Base-by-base conservation (phyloP, 1,140 invertebrate species). In the Babylonia areolata region DNA sequence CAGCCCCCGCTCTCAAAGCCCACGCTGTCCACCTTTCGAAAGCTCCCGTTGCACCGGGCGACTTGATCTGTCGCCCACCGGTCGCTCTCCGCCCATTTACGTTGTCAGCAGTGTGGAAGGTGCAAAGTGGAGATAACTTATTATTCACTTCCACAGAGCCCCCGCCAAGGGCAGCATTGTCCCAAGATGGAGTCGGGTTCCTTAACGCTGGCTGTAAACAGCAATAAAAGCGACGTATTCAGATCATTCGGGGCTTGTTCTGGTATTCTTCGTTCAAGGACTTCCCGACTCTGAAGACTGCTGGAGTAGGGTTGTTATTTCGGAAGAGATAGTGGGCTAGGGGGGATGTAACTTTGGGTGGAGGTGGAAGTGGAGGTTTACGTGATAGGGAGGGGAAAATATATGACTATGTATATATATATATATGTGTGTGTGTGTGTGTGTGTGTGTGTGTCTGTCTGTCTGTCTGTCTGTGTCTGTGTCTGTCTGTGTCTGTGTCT, bases 151-250 rank as follows among this genome's bases (percentile, higher is more conserved):
- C 31, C 3, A 17, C 42, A 5, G 9, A 9, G 31, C n/a, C 6
- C 71, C 71, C 12, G 31, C 71, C 28, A 73, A 31, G 71, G 23
- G 39, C 11, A 9, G 77, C 77, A 20, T 42, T 78, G 77, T 78
- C 40, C 37, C 20, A 23, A 39, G 37, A 6, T 42, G 39, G 77
- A 42, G 12, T 78, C 12, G 37, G 31, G 40, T 78, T 78, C 77
- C 37, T 33, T 3, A 20, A 5, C n/a, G n/a, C 15, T 3, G 20
- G 77, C 39, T 78, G 77, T 78, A 78, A 78, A 78, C 39, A 78
- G 77, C 77, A 78, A 78, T 78, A 78, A 78, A 78, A 42, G 11
- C 37, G 77, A 78, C 39, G n/a, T 42, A 6, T 39, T 20, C 37
- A 6, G 77, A 78, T 78, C 39, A 28, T 78, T 78, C n/a, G n/a